Evolutionary conservation across 1,140 invertebrate genomes (phyloP), one percentile per base, ranked within the genome.

Genomic region (Drosophila sturtevanti): DNA sequence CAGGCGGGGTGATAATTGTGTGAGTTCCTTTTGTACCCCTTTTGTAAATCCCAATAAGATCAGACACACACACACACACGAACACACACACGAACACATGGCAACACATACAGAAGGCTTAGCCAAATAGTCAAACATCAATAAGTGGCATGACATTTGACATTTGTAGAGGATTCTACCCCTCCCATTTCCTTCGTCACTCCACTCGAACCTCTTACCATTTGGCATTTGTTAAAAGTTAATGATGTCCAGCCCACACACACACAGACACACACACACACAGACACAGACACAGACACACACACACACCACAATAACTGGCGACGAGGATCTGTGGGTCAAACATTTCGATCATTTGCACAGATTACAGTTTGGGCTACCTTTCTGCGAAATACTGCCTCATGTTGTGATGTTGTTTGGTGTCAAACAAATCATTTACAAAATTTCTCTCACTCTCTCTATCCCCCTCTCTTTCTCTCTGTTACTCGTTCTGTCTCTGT

Each of bases 91-190:
- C 7, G 3, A 12, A 61, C 6, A n/a, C 2, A 37, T 9, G 9
- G n/a, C n/a, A 11, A 72, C 51, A 76, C 78, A 59, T 41, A 63
- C 52, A 48, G 52, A 18, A 41, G 63, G 63, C 64, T 44, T 34
- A 66, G 41, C 41, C 63, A 67, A 51, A 64, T 18, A 70, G 58
- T 52, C 72, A 75, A 81, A 75, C 76, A 65, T 81, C 62, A 69
- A 87, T 87, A 87, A 87, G 84, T 74, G 77, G 55, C 68, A 72
- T 78, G 84, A 89, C 84, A 60, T 72, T 89, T 65, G 73, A 72
- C 84, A 80, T 72, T 79, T 73, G 72, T 61, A 67, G 54, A 55
- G 69, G 64, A 72, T 16, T 9, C 41, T 48, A 16, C 4, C n/a
- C 41, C 18, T 21, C 18, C 16, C 10, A 35, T 35, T 12, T 11